These are phyloP conservation scores for Scaptomyza pallida DNA, from an alignment of 1,140 invertebrate genomes.

Conservation along the genomic window DNA sequence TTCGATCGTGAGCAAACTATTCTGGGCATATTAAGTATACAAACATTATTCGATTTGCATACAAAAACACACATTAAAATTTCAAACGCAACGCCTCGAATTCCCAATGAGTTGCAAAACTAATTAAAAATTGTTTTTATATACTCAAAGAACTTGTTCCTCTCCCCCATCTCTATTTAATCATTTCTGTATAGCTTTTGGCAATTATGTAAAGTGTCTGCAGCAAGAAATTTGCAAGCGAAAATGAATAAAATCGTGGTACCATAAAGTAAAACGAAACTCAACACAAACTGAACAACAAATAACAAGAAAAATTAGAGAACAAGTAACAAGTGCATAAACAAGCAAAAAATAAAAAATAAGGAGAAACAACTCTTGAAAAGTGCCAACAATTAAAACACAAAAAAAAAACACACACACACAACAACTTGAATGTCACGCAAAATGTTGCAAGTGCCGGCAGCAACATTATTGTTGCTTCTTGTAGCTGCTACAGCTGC, in stretches of 20 bases:
- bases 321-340: constrained; percentile 34
- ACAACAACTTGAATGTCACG: constrained; percentile 62
- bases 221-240: constrained; percentile 44
- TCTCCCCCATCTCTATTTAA: not conserved
- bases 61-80: constrained; percentile 60
- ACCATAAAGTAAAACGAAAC: constrained; percentile 62
- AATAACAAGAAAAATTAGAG: constrained; percentile 33
- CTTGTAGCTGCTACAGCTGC: constrained; percentile 35
- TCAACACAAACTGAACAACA: constrained; percentile 25
- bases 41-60: constrained; percentile 65
- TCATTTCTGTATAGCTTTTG: constrained; percentile 50
- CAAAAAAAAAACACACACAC: constrained; percentile 22
- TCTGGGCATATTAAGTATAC: constrained; percentile 55
- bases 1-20: constrained; percentile 56
- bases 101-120: constrained; percentile 56
- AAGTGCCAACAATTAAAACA: constrained; percentile 77
- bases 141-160: not conserved
- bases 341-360: constrained; percentile 18
- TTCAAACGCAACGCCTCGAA: constrained; percentile 36
- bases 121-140: constrained; percentile 48
- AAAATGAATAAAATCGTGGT: constrained; percentile 82
- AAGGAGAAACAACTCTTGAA: constrained; percentile 37
- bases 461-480: constrained; percentile 67
- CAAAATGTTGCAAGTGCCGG: constrained; percentile 79
- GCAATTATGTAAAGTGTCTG: constrained; percentile 72